Evolutionary conservation across 2,888 invertebrate species (phyloP), one percentile per base, ranked within the genome.

Genomic region (Plemyria rubiginata): DNA sequence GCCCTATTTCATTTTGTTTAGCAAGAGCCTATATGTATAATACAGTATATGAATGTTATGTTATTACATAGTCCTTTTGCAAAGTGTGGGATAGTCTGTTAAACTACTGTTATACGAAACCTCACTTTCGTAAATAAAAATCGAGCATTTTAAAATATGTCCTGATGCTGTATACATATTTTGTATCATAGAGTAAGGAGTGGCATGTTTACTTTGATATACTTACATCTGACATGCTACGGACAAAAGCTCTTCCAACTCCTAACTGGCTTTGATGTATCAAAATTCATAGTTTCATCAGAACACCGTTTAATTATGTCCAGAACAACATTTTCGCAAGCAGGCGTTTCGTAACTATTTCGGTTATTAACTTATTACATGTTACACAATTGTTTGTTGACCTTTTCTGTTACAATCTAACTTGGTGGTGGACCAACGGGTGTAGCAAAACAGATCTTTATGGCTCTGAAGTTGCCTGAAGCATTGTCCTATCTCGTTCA

Each of bases 261-360:
- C 32, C 49, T n/a, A 49, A 29, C 38, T 28, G n/a, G 16, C 46
- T 52, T 59, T 46, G 45, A 50, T 52, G 40, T 49, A 62, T 62
- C 49, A 62, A 58, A 58, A 62, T 54, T 51, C 58, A 62, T 41
- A 9, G 54, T 62, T 62, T 62, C 62, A 51, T 54, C 58, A 62
- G 45, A 54, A 28, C 38, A 45, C 16, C 53, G 38, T 46, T 51
- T 58, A 54, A 48, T 53, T 62, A 54, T 50, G 36, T 8, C 36
- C 54, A 54, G 32, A 60, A 50, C 54, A 54, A 36, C 43, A 54
- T 54, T 60, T 60, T 60, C 60, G 54, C 50, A 60, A 60, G 43
- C 22, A n/a, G 29, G 0, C 16, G 38, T 60, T 45, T 50, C 43
- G 60, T 54, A 50, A 60, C 28, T 49, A 50, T 50, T 60, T 60